Percentiles rank a stretch among this genome's conserved stretches.
Conservation (phyloP, 2,113 vertebrate species). For the Tachuris rubrigastra region DNA sequence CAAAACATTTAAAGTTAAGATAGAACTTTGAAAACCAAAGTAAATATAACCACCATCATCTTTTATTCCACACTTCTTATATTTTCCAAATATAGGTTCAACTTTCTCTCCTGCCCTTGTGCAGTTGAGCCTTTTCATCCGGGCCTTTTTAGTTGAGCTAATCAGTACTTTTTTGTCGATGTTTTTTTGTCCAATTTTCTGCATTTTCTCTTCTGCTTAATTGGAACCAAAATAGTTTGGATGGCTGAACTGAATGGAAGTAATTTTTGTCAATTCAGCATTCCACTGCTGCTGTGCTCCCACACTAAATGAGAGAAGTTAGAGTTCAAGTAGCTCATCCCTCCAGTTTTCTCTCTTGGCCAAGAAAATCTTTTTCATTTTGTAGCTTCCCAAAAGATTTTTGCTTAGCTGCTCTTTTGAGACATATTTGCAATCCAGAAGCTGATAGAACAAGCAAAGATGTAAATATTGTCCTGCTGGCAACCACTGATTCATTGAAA, state of each 20-base stretch:
- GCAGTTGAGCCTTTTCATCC: not conserved
- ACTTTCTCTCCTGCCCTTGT: not conserved
- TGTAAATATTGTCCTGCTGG: conserved; percentile 30
- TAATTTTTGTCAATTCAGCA: conserved; percentile 18
- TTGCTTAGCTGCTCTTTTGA: not conserved
- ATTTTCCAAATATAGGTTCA: not conserved
- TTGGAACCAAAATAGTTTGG: conserved; percentile 12
- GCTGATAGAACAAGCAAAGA: not conserved
- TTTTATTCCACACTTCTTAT: not conserved
- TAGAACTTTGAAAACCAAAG: not conserved
- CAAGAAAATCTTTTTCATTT: not conserved
- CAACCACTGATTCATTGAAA: not conserved
- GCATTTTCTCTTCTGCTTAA: conserved; percentile 3
- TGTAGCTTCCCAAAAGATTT: not conserved
- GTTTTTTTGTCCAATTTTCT: not conserved
- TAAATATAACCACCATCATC: not conserved
- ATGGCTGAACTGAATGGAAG: not conserved
- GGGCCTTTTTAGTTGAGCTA: not conserved
- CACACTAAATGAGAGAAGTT: not conserved
- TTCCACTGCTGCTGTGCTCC: not conserved
- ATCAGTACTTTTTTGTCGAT: not conserved
- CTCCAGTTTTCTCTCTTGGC: not conserved
- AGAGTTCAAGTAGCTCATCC: not conserved
- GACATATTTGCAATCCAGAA: not conserved
- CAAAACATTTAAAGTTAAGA: not conserved